Base-by-base conservation (phyloP, 2,797 vertebrate species). In the Champsocephalus gunnari region DNA sequence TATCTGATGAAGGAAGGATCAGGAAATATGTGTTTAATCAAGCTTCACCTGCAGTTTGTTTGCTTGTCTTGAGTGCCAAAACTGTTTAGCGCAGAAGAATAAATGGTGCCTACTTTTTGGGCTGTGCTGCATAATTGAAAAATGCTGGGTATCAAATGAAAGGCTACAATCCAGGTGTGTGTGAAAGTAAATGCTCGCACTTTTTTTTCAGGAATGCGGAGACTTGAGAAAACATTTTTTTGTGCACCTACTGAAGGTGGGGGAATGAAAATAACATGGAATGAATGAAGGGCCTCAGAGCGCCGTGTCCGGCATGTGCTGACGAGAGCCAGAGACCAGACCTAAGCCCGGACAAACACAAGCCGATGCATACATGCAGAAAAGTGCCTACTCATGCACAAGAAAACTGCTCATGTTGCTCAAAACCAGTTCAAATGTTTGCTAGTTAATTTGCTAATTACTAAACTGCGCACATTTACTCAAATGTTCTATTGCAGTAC, bases 251-350 rank as follows among this genome's bases (percentile, higher is more conserved):
- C 88, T 44, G 28, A 92, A 92, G 91, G 90, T 88, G 88, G 90
- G 90, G 92, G 91, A 94, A 94, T 90, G 92, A 94, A 95, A 95
- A 95, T 92, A 94, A 90, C 84, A 56, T 81, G 83, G 91, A 91
- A 94, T 95, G 93, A 94, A 94, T 95, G 91, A 88, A 90, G 91
- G 84, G 91, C 89, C 92, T 94, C 91, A 94, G 92, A 92, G 79
- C 63, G 55, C 68, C 58, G 61, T 75, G 89, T 91, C 90, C 88
- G 49, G 88, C 89, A 88, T 93, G 87, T 90, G 90, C 88, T 92
- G 93, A 94, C 88, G 89, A 92, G 90, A 94, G 92, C 93, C 92
- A 94, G 92, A 89, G 88, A 86, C 88, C 89, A 90, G 85, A 81
- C 64, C 86, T 92, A 89, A 94, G 66, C 66, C 73, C 49, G 11